Evolutionary conservation across 2,113 vertebrate species (phyloP).

Genomic region (Panthera leo): DNA sequence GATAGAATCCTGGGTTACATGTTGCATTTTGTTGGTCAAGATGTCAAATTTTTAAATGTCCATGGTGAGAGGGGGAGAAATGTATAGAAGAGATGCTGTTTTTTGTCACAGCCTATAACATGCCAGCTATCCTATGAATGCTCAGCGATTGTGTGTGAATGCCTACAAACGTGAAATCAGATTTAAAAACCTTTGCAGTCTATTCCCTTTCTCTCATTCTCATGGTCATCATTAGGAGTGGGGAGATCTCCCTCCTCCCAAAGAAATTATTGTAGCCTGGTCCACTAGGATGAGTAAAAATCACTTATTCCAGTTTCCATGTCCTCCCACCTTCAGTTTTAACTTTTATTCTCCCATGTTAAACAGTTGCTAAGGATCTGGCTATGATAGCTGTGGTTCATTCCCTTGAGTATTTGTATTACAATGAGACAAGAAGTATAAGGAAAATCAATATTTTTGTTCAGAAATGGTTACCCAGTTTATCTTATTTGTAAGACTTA

Average conservation of each 20-base stretch:
- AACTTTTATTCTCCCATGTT: neutral
- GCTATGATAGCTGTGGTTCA: neutral
- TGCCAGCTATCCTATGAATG: neutral
- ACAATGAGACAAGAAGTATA: neutral
- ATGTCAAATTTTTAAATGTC: neutral
- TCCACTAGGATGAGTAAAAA: neutral
- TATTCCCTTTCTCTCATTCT: neutral
- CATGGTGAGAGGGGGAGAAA: neutral
- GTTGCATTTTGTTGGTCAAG: neutral
- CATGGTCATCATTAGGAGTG: neutral
- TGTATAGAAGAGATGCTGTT: neutral
- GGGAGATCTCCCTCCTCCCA: neutral
- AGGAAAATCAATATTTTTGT: slow-evolving; percentile 6
- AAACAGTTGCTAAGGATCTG: neutral
- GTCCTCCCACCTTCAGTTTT: neutral
- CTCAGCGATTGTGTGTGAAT: neutral
- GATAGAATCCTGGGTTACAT: neutral
- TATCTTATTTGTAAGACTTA: slow-evolving; percentile 15
- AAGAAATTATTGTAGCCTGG: neutral
- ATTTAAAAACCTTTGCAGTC: neutral
- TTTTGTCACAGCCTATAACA: neutral
- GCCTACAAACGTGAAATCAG: neutral
- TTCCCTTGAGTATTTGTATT: neutral
- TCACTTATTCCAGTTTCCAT: neutral
- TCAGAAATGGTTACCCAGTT: neutral